A percentile compares a stretch with the other conserved stretches of the same genome.
phyloP scores from a whole-genome alignment of 2,113 vertebrate genomes.

The Apus apus region DNA sequence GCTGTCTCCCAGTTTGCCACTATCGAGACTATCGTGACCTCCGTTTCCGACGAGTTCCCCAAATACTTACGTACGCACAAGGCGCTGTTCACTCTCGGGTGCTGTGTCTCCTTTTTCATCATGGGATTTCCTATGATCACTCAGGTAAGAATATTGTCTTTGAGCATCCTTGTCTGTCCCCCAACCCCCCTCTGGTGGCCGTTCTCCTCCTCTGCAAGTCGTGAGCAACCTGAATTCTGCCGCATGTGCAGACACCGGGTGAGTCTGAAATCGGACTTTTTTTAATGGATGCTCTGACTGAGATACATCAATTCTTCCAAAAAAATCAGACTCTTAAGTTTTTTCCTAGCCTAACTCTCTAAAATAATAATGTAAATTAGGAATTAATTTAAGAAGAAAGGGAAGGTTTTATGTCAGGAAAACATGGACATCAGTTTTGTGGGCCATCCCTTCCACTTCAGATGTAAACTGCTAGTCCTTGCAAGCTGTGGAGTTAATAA shows the following conservation, averaged over 20 bases:
- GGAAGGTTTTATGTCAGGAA: background rate
- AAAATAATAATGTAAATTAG: background rate
- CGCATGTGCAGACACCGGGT: fast-evolving
- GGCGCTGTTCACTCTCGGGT: constrained; percentile 89
- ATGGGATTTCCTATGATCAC: constrained; percentile 99
- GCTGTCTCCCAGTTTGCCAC: constrained; percentile 88
- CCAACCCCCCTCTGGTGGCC: background rate
- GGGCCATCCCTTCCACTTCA: background rate
- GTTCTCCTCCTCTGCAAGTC: background rate
- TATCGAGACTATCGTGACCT: constrained; percentile 98
- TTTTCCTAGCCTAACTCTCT: background rate
- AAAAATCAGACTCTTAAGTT: background rate
- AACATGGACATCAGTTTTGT: background rate
- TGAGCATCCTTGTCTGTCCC: background rate
- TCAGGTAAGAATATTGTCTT: constrained; percentile 78
- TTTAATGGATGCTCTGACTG: background rate
- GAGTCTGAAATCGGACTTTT: background rate
- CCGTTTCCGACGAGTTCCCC: constrained; percentile 94
- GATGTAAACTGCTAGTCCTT: fast-evolving
- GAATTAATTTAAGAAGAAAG: background rate
- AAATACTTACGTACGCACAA: constrained; percentile 95
- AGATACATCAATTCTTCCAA: background rate
- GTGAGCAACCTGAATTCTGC: background rate
- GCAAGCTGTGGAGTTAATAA: background rate
- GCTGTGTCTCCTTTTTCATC: constrained; percentile 91